Conservation (phyloP, 2,113 vertebrate species). For the Stictonetta naevosa region DNA sequence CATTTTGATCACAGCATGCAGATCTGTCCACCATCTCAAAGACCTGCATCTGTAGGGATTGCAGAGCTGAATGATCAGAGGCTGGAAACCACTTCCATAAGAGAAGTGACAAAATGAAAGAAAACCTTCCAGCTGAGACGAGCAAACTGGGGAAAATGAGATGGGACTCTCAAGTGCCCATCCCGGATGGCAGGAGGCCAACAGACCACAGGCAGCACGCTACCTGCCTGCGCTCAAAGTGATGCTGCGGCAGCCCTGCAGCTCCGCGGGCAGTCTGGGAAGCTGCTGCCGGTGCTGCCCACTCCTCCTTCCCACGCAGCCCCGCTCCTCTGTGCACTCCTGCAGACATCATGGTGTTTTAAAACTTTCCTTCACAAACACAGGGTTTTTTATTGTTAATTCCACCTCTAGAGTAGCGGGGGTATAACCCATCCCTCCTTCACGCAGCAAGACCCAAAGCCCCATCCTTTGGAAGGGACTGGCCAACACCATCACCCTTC, state of each 20-base stretch:
- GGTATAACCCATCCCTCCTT: not conserved
- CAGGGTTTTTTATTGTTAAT: not conserved
- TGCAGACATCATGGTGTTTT: not conserved
- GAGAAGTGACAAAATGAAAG: not conserved
- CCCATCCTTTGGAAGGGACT: not conserved
- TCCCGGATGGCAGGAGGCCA: not conserved
- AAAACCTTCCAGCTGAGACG: not conserved
- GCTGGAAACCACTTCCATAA: not conserved
- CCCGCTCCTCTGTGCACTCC: not conserved
- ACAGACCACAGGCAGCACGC: not conserved
- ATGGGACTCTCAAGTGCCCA: not conserved
- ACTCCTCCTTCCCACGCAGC: not conserved
- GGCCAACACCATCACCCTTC: not conserved
- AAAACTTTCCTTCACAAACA: not conserved
- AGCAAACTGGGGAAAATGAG: not conserved
- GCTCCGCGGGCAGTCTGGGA: no score
- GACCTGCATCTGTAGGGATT: not conserved
- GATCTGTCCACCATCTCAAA: not conserved
- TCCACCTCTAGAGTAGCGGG: not conserved
- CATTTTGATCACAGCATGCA: not conserved
- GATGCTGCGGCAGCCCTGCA: not conserved
- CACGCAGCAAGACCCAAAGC: not conserved
- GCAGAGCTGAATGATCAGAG: not conserved
- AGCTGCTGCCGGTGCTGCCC: no score
- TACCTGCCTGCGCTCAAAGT: rapidly evolving